These are phyloP conservation scores for Thysanoteuthis rhombus DNA, from an alignment of 2,888 invertebrate species.

Conservation along the genomic window DNA sequence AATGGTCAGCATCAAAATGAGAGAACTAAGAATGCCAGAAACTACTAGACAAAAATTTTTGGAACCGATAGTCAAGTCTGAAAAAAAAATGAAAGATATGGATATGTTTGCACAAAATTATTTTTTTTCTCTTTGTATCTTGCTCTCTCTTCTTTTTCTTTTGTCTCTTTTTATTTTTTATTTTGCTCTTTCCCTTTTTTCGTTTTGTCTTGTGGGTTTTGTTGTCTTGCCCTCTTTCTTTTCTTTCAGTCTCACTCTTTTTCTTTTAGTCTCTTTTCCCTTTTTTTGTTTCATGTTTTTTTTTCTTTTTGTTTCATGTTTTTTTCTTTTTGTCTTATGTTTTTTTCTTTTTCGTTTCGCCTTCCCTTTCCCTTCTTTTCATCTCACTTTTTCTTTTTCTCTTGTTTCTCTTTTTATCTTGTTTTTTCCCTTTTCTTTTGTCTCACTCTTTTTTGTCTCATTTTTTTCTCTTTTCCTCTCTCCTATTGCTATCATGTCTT, in stretches of 20 bases:
- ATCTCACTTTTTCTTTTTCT: too few species aligned
- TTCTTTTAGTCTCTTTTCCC: too few species aligned
- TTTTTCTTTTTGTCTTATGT: not conserved
- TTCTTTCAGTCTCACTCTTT: too few species aligned
- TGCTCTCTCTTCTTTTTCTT: not conserved
- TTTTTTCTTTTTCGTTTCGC: not conserved
- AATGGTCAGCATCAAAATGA: too few species aligned
- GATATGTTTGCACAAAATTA: too few species aligned
- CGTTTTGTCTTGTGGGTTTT: not conserved
- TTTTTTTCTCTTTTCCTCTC: not conserved
- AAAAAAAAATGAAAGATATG: too few species aligned
- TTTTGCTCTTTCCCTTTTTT: not conserved
- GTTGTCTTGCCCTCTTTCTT: not conserved
- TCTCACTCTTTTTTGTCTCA: not conserved
- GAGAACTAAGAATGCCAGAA: too few species aligned
- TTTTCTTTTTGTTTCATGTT: not conserved
- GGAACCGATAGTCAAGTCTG: too few species aligned
- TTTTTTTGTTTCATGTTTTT: too few species aligned
- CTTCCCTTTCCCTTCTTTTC: not conserved
- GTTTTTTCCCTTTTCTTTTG: not conserved
- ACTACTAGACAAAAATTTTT: too few species aligned
- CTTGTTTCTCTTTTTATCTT: too few species aligned
- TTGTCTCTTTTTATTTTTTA: not conserved
- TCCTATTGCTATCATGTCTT: rapidly evolving
- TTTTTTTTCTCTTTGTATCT: too few species aligned